Evolutionary conservation across 2,797 vertebrate species (phyloP), one percentile per base, ranked within the genome.

Genomic region (Neomorphus geoffroyi): DNA sequence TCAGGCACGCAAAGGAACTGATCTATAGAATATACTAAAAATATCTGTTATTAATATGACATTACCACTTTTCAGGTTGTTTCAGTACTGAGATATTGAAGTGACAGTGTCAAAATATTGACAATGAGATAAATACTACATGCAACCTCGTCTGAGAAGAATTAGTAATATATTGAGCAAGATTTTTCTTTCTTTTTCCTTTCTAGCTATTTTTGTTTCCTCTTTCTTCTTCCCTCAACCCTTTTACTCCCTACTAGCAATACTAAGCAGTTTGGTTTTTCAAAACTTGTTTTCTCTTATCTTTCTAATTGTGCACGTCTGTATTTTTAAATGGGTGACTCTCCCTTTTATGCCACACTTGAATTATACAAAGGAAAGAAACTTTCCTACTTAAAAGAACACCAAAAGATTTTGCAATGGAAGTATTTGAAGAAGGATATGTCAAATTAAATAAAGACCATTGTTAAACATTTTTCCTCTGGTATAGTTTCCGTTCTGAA

Each of bases 371-470:
- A 82, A 95, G 72, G 65, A 80, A 94, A 80, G 81, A 61, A 51
- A 26, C 57, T 10, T 48, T 79, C 71, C 87, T 87, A 57, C 75
- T 92, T 96, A 57, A 67, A 92, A 75, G 48, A 89, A 48, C 50
- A 74, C 67, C 81, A 92, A 95, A 89, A 88, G 26, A 60, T 90
- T 92, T 92, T 96, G 61, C 58, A 62, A 65, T 56, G 73, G 28
- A 87, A 86, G 62, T 87, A 37, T 62, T 84, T 43, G 11, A 95
- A 94, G 80, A 93, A 58, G 85, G 35, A 69, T 72, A 56, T 89
- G 91, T 95, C 90, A 90, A 80, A 93, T 91, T 75, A 95, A 95
- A 94, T 77, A 86, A 93, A 84, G 77, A 69, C 86, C 67, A 93
- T 82, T 91, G 64, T 96, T 84, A 87, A 91, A 66, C 1, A 0